A percentile compares a stretch with the other conserved stretches of the same genome.
Conservation (phyloP, 2,797 vertebrate species). For the Aulostomus chinensis region DNA sequence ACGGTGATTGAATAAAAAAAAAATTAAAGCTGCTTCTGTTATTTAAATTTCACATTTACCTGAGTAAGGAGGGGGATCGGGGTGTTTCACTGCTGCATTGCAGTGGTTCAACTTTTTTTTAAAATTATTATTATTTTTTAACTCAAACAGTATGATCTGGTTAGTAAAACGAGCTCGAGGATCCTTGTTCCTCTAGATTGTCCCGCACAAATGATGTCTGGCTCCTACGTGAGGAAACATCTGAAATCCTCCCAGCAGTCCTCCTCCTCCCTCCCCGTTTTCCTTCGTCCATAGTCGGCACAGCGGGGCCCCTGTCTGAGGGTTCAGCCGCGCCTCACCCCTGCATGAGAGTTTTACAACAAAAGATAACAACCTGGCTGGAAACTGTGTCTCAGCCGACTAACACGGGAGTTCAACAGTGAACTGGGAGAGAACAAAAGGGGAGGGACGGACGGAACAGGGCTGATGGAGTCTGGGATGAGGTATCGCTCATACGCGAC, state of each 20-base stretch:
- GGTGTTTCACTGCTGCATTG: too few species aligned
- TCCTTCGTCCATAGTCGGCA: slow-evolving; percentile 54
- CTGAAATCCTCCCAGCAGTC: slow-evolving; percentile 50
- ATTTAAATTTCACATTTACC: too few species aligned
- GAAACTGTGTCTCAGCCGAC: slow-evolving; percentile 37
- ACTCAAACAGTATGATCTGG: too few species aligned
- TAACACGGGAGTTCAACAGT: slow-evolving; percentile 30
- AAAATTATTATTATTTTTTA: too few species aligned
- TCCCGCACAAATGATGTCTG: too few species aligned
- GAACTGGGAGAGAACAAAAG: slow-evolving; percentile 45
- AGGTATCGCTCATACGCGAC: slow-evolving; percentile 51
- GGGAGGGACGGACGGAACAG: slow-evolving; percentile 61
- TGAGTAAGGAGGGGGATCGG: too few species aligned
- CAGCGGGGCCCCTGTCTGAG: slow-evolving; percentile 63
- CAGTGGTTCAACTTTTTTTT: too few species aligned
- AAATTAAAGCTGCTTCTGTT: too few species aligned
- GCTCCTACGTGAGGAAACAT: too few species aligned
- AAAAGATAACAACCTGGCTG: slow-evolving; percentile 38
- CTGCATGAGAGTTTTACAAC: slow-evolving; percentile 43
- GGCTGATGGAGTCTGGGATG: slow-evolving; percentile 66
- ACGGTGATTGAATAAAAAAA: too few species aligned
- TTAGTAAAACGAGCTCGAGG: too few species aligned
- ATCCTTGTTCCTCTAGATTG: too few species aligned
- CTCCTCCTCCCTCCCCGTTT: slow-evolving; percentile 39
- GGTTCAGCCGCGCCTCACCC: slow-evolving; percentile 57